Evolutionary conservation across 2,113 vertebrate genomes (phyloP), one percentile per base, ranked within the genome.

Genomic region (Colossoma macropomum): DNA sequence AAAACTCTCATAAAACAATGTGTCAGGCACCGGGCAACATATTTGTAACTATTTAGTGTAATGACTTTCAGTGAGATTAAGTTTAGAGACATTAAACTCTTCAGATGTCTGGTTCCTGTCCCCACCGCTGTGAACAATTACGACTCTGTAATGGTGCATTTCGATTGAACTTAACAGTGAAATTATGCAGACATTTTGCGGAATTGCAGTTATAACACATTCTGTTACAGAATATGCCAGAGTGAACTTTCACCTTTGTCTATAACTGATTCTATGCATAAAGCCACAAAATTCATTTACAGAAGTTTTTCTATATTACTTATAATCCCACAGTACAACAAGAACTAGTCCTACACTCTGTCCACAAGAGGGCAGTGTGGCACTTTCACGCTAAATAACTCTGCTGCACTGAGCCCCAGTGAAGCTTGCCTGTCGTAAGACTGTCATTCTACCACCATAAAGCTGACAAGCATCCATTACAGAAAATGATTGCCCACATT

Each of bases 391-490:
- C 21, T 86, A 86, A 85, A 78, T 71, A 86, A 85, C 65, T 66
- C 60, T 50, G 60, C 56, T 0, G 70, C 54, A 32, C 65, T 48
- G 68, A 59, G 75, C 86, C 88, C 90, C 88, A 87, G 88, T 87
- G 87, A 90, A 89, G 89, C 90, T 89, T 79, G 81, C 91, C 90
- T 93, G 93, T 93, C 92, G 93, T 86, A 89, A 92, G 90, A 91
- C 91, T 89, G 93, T 94, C 93, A 92, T 94, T 94, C 93, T 91
- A 90, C 90, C 79, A 87, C 93, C 90, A 94, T 95, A 94, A 95
- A 95, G 91, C 90, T 95, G 94, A 95, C 94, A 95, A 94, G 94
- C 93, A 92, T 94, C 94, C 94, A 95, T 94, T 94, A 94, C 93
- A 91, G 92, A 93, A 94, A 95, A 94, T 94, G 94, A 95, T 94